phyloP scores from a whole-genome alignment of 2,113 vertebrate species.

The Heliornis fulica region DNA sequence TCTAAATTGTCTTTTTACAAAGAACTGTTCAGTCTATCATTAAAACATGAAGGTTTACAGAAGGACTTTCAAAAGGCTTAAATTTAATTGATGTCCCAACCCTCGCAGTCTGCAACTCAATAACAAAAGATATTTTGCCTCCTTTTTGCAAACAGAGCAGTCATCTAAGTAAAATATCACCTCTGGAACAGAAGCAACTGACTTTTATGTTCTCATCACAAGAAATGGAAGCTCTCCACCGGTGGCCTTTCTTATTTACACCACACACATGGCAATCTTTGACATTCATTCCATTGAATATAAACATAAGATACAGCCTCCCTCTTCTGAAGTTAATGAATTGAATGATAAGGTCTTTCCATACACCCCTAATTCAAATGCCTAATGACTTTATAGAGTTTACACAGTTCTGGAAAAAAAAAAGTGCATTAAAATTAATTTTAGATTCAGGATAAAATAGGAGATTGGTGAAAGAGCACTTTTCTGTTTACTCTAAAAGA shows the following conservation, averaged over 20 bases:
- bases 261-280: slow-evolving; percentile 73
- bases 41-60: slow-evolving; percentile 43
- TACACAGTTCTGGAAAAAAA: background rate
- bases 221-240: slow-evolving; percentile 71
- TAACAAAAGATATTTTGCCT: slow-evolving; percentile 64
- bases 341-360: slow-evolving; percentile 65
- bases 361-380: slow-evolving; percentile 47
- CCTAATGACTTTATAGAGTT: slow-evolving; percentile 50
- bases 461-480: background rate
- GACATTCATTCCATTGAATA: slow-evolving; percentile 72
- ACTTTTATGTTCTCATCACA: slow-evolving; percentile 73
- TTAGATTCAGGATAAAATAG: slow-evolving; percentile 13
- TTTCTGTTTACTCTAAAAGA: background rate
- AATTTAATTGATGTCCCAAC: slow-evolving; percentile 43
- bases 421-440: slow-evolving; percentile 45
- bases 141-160: slow-evolving; percentile 63
- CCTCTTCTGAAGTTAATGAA: slow-evolving; percentile 68
- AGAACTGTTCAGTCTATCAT: slow-evolving; percentile 21
- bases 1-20: slow-evolving; percentile 37
- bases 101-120: slow-evolving; percentile 52
- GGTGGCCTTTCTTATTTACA: slow-evolving; percentile 76
- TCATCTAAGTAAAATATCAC: slow-evolving; percentile 69
- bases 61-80: slow-evolving; percentile 26
- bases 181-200: slow-evolving; percentile 68
- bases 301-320: slow-evolving; percentile 74